Evolutionary conservation across 2,888 invertebrate species (phyloP).

Genomic region (Drosophila anomalata): DNA sequence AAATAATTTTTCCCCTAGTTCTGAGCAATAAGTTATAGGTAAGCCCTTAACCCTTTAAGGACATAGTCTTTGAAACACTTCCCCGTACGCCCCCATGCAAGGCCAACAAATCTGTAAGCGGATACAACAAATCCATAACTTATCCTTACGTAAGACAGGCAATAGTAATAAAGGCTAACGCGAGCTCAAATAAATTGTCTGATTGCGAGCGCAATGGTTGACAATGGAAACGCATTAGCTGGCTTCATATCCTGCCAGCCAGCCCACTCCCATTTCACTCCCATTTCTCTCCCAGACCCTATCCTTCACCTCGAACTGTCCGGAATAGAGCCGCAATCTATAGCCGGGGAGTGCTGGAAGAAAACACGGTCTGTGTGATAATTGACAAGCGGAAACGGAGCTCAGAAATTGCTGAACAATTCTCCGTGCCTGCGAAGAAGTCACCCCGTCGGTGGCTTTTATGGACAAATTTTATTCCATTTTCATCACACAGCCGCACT

Average conservation of each 20-base stretch:
- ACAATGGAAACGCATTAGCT: slow-evolving; percentile 76
- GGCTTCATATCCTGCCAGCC: slow-evolving; percentile 3
- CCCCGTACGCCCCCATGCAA: not conserved
- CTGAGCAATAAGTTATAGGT: not conserved
- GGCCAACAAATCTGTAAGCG: slow-evolving; percentile 20
- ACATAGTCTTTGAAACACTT: not conserved
- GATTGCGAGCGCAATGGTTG: slow-evolving; percentile 51
- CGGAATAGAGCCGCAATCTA: not conserved
- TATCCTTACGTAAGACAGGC: slow-evolving; percentile 67
- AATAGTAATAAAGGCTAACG: slow-evolving; percentile 70
- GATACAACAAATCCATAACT: slow-evolving; percentile 64
- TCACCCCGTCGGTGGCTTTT: slow-evolving; percentile 21
- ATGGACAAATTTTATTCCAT: slow-evolving; percentile 49
- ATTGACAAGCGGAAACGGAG: slow-evolving; percentile 7
- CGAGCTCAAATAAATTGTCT: slow-evolving; percentile 65
- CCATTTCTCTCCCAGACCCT: not conserved
- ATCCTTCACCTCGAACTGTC: not conserved
- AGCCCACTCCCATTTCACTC: slow-evolving; percentile 1
- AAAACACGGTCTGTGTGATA: slow-evolving; percentile 1
- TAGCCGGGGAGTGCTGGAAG: not conserved
- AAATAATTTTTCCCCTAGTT: too few species aligned
- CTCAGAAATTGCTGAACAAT: slow-evolving; percentile 27
- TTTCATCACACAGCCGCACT: slow-evolving; percentile 53
- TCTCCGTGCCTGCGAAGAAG: slow-evolving; percentile 1
- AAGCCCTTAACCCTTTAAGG: slow-evolving; percentile 25